Evolutionary conservation across 2,888 invertebrate species (phyloP).

Genomic region (Pheosia tremula): DNA sequence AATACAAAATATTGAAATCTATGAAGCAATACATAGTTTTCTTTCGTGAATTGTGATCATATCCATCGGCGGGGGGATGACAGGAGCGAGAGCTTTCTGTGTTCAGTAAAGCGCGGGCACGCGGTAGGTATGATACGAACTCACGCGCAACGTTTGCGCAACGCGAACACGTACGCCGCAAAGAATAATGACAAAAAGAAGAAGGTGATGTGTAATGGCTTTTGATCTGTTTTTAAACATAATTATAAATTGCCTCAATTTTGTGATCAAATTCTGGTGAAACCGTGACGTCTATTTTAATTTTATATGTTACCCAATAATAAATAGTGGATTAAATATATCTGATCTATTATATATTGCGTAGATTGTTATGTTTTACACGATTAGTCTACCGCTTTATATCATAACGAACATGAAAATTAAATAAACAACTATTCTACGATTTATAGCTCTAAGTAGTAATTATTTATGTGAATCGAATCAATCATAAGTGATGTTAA

Average conservation of each 20-base stretch:
- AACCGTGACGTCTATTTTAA: not conserved
- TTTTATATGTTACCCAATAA: not conserved
- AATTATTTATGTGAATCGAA: not conserved
- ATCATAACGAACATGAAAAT: no score
- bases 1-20: slow-evolving; percentile 15
- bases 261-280: not conserved
- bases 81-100: slow-evolving; percentile 59
- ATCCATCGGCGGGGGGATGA: slow-evolving; percentile 49
- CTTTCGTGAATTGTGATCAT: slow-evolving; percentile 43
- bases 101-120: slow-evolving; percentile 56
- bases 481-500: slow-evolving; percentile 10
- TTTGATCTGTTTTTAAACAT: not conserved
- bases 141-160: slow-evolving; percentile 46
- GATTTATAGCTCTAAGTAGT: not conserved
- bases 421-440: no score
- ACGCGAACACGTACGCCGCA: slow-evolving; percentile 35
- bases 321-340: not conserved
- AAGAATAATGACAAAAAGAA: slow-evolving; percentile 59
- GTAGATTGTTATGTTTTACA: not conserved
- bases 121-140: slow-evolving; percentile 56
- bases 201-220: slow-evolving; percentile 35
- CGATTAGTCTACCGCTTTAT: not conserved
- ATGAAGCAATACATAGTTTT: slow-evolving; percentile 26
- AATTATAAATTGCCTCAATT: not conserved
- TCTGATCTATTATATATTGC: not conserved